Evolutionary conservation across 2,888 invertebrate genomes (phyloP), one percentile per base, ranked within the genome.

Genomic region (Drosophila austrosaltans): DNA sequence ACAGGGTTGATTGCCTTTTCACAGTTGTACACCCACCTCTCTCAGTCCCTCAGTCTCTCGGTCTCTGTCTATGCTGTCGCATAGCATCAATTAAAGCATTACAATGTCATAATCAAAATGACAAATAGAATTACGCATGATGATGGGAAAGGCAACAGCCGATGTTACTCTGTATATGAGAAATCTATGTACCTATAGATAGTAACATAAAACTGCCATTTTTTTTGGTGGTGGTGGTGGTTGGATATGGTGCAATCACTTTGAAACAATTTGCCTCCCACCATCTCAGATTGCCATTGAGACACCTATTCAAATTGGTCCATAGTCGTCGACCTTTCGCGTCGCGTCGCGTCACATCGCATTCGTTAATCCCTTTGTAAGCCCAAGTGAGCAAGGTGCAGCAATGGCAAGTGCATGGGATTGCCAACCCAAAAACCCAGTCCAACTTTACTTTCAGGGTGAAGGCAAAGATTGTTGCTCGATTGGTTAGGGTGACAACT

Each of bases 101-200:
- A 91, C 91, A 92, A 91, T 89, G 91, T 92, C 91, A 91, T 91
- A 91, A 91, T 91, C 91, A 91, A 89, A 91, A 91, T 91, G 91
- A 91, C 91, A 91, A 91, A 91, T 91, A 92, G 89, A 91, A 91
- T 91, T 92, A 92, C 82, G 84, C 81, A 84, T 85, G 91, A 91
- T 89, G 90, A 91, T 89, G 90, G 84, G 86, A 88, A 92, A 81
- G 69, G 77, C 90, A 89, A 82, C 91, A 92, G 90, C 81, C 75
- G 77, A 78, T 68, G 63, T 30, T 42, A 58, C 62, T 39, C 30
- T 48, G 48, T 25, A 48, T 22, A 48, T 48, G 25, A 48, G 22
- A 10, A 12, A 48, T 48, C 48, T 48, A 48, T 48, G 48, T 48
- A 20, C 5, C 44, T 2, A 20, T 48, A 36, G 36, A 8, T 32